Evolutionary conservation across 2,113 vertebrate genomes (phyloP), one percentile per base, ranked within the genome.

Genomic region (Arothron firmamentum): DNA sequence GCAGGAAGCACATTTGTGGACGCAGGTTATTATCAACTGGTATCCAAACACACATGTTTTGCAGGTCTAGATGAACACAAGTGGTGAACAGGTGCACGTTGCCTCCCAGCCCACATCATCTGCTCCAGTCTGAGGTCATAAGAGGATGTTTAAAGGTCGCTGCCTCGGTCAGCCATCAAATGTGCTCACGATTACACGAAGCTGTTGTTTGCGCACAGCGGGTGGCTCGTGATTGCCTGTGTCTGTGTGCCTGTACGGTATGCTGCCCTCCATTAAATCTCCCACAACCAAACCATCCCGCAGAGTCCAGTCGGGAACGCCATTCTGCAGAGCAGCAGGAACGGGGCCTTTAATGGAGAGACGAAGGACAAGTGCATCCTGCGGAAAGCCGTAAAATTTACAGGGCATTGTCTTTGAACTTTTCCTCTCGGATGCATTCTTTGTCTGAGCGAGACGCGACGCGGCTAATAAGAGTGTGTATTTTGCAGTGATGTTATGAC

Each of bases 341-440:
- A 52, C 59, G 19, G 0, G 52, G 59, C 38, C 58, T 66, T 68
- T 67, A 63, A 65, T 25, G 63, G 70, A 52, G 65, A 79, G 56
- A 81, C 84, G 46, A 84, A 80, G 81, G 70, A 65, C 63, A 31
- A 51, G 15, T 14, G 56, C 72, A 59, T 79, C 83, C 82, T 69
- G 77, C 14, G 62, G 69, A 73, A 78, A 63, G 62, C 70, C 7
- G 52, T 80, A 74, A 79, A 79, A 70, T 84, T 70, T 59, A 72
- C 67, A 62, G 63, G 70, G 75, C 65, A 20, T 55, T 14, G 49
- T 20, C 81, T 88, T 89, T 89, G 72, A 88, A 84, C 72, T 67
- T 50, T 45, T 56, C 52, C 63, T 72, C 66, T 60, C 45, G 63
- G 72, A 68, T 19, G 72, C 57, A 68, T 78, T 81, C 73, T 54